Conservation (phyloP, 2,888 invertebrate genomes). For the Phaedon cochleariae region DNA sequence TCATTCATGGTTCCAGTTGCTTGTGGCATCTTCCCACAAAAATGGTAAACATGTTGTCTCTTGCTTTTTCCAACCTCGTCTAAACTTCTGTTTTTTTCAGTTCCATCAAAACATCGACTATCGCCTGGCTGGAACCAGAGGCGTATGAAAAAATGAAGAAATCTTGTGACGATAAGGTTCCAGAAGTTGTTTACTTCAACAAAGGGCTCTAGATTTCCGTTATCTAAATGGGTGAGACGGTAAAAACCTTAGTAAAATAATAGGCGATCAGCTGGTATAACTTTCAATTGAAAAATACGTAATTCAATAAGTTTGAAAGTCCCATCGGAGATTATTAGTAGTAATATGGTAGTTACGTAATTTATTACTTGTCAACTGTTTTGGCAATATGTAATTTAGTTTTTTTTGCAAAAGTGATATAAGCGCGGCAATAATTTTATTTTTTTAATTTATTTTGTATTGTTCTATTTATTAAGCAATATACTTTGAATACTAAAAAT, state of each 20-base stretch:
- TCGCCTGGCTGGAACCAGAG: conserved; percentile 78
- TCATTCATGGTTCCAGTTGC: conserved; percentile 88
- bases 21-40: conserved; percentile 86
- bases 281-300: conserved; percentile 40
- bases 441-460: no score
- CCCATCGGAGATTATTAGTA: neutral
- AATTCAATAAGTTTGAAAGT: conserved; percentile 15
- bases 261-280: conserved; percentile 29
- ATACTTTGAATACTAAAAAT: no score
- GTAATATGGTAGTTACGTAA: conserved; percentile 9
- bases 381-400: no score
- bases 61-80: conserved; percentile 10
- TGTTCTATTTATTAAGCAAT: no score
- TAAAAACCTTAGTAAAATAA: conserved; percentile 2
- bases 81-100: conserved; percentile 36
- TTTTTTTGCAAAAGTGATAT: no score
- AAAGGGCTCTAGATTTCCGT: conserved; percentile 79
- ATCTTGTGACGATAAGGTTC: conserved; percentile 71
- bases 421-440: no score
- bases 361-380: conserved; percentile 21
- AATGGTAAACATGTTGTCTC: conserved; percentile 70
- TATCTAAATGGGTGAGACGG: neutral
- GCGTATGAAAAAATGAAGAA: conserved; percentile 75
- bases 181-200: conserved; percentile 83
- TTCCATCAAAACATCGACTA: conserved; percentile 71